Percentiles rank a stretch among this genome's conserved stretches.
phyloP scores from a whole-genome alignment of 64 coral and sea anemone genomes.

The Pachyseris speciosa region DNA sequence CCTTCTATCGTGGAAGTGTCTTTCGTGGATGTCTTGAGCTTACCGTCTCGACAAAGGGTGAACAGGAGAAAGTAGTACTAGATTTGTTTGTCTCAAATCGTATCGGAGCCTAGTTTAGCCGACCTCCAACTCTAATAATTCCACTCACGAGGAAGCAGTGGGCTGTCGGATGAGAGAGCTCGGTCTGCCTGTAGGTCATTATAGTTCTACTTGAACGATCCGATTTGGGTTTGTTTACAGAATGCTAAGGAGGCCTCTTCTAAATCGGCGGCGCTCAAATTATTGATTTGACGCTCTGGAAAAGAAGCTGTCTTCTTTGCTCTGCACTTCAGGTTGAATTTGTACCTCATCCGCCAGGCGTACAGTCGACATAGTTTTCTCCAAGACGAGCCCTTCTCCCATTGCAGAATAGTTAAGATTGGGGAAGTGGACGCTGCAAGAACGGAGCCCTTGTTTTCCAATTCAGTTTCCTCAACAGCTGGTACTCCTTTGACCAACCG shows the following conservation, averaged over 20 bases:
- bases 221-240: background rate
- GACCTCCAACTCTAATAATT: too few relatives aligned
- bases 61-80: background rate
- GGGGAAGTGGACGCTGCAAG: background rate
- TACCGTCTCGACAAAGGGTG: background rate
- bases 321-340: background rate
- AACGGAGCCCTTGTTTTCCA: background rate
- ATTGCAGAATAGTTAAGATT: background rate
- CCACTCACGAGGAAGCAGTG: background rate
- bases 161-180: background rate
- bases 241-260: background rate
- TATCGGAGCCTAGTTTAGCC: background rate
- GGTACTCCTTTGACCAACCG: background rate
- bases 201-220: background rate
- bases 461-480: background rate
- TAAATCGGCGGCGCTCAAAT: background rate
- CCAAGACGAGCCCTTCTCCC: background rate
- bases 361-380: background rate
- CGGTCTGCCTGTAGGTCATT: background rate
- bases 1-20: too few relatives aligned
- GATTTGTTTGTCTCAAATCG: background rate
- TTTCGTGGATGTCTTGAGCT: background rate
- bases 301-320: background rate
- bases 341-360: too few relatives aligned
- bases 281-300: too few relatives aligned